phyloP scores from a whole-genome alignment of 2,888 invertebrate genomes.

The Pachliopta kotzebuea region DNA sequence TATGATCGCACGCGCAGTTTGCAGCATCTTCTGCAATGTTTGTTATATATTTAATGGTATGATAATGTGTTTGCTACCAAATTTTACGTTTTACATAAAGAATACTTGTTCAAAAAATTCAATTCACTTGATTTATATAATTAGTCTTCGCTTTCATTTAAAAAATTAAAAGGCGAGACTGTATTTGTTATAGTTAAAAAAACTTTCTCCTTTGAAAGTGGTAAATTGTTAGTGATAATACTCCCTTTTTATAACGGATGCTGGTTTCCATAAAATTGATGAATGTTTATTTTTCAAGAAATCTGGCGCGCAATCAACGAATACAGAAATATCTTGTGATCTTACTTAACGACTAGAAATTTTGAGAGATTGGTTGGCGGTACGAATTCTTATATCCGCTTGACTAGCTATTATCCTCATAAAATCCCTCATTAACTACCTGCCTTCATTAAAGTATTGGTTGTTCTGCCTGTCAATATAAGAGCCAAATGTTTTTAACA shows the following conservation, averaged over 20 bases:
- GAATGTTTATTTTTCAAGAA: conserved; percentile 65
- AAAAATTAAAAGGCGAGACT: not conserved
- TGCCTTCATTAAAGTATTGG: too few relatives aligned
- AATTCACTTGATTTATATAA: too few relatives aligned
- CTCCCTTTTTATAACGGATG: not conserved
- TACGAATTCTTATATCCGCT: too few relatives aligned
- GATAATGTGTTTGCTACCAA: too few relatives aligned
- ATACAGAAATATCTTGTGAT: conserved; percentile 34
- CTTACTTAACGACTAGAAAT: conserved; percentile 20
- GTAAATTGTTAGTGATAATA: not conserved
- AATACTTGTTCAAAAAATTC: too few relatives aligned
- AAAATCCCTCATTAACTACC: too few relatives aligned
- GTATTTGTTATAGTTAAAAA: not conserved
- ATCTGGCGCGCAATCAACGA: conserved; percentile 53
- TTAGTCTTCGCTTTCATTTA: not conserved
- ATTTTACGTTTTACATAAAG: too few relatives aligned
- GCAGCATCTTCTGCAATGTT: too few relatives aligned
- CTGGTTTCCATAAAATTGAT: not conserved
- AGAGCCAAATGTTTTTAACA: not conserved
- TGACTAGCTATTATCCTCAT: too few relatives aligned
- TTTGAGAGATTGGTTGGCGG: not conserved
- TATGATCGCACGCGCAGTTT: too few relatives aligned
- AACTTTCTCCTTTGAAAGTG: not conserved
- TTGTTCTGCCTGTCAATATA: not conserved
- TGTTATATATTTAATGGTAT: too few relatives aligned